Evolutionary conservation across 2,888 invertebrate genomes (phyloP).

Genomic region (Salpingus planirostris): DNA sequence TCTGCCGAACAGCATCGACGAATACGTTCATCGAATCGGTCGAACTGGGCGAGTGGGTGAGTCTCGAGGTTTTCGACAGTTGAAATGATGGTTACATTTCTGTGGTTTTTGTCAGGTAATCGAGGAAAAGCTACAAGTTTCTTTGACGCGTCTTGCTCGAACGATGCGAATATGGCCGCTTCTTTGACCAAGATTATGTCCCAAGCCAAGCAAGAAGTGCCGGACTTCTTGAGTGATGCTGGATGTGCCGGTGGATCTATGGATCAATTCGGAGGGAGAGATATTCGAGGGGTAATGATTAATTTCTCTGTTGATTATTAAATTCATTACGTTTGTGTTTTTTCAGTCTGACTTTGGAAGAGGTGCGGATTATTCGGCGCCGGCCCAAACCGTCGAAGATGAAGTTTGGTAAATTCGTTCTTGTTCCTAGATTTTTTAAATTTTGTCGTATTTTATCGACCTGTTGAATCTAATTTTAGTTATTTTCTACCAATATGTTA

Average conservation of each 20-base stretch:
- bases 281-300: conserved; percentile 55
- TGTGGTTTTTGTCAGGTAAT: conserved; percentile 46
- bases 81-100: too few relatives aligned
- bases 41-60: conserved; percentile 86
- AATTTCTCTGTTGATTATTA: conserved; percentile 3
- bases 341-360: conserved; percentile 28
- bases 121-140: conserved; percentile 82
- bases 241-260: conserved; percentile 44
- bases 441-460: too few relatives aligned
- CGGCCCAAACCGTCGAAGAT: conserved; percentile 47
- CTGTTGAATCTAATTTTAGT: too few relatives aligned
- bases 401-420: conserved; percentile 52
- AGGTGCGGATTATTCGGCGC: conserved; percentile 26
- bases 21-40: conserved; percentile 92
- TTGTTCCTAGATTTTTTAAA: too few relatives aligned
- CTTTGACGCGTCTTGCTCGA: conserved; percentile 54
- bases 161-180: conserved; percentile 52
- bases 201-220: conserved; percentile 70
- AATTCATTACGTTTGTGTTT: conserved; percentile 9
- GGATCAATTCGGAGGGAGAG: conserved; percentile 61
- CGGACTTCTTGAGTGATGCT: conserved; percentile 58
- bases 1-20: conserved; percentile 80
- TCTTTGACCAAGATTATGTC: conserved; percentile 65
- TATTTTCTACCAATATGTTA: too few relatives aligned
- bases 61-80: conserved; percentile 25